These are phyloP conservation scores for Autographa gamma DNA, from an alignment of 2,888 invertebrate species.

Conservation along the genomic window DNA sequence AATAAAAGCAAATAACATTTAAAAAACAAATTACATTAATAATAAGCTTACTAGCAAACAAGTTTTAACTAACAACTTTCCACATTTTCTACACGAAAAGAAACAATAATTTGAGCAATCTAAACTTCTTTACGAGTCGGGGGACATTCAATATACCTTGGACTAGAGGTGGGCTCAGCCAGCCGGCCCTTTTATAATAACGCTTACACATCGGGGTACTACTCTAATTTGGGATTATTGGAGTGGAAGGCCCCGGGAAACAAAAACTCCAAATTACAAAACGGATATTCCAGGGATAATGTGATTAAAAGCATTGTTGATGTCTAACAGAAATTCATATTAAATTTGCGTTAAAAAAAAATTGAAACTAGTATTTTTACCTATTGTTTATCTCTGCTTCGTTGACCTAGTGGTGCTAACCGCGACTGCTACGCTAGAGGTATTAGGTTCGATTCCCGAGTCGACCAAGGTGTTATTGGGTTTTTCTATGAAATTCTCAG, in stretches of 20 bases:
- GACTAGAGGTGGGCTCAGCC: constrained; percentile 51
- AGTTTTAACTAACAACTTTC: constrained; percentile 18
- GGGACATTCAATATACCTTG: constrained; percentile 59
- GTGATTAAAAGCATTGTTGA: constrained; percentile 46
- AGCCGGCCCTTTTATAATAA: constrained; percentile 55
- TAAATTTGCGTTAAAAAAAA: constrained; percentile 24
- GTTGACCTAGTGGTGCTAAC: no score
- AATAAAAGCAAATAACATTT: background rate
- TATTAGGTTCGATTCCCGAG: no score
- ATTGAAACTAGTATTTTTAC: constrained; percentile 9
- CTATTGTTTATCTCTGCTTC: background rate
- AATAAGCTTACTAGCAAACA: background rate
- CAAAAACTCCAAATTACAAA: constrained; percentile 54
- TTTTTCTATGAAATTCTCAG: no score
- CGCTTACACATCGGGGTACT: constrained; percentile 60
- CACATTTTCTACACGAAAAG: constrained; percentile 18
- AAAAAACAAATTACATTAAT: background rate
- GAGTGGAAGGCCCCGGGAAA: constrained; percentile 55
- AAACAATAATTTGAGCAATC: constrained; percentile 46
- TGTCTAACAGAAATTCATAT: constrained; percentile 29
- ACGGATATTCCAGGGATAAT: constrained; percentile 48
- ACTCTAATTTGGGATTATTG: constrained; percentile 66
- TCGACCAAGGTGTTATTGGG: no score
- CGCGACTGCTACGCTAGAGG: no score
- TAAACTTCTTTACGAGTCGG: constrained; percentile 56